Percentiles rank a stretch among this genome's conserved stretches.
Conservation (phyloP, 2,797 vertebrate species). For the Bucorvus abyssinicus region DNA sequence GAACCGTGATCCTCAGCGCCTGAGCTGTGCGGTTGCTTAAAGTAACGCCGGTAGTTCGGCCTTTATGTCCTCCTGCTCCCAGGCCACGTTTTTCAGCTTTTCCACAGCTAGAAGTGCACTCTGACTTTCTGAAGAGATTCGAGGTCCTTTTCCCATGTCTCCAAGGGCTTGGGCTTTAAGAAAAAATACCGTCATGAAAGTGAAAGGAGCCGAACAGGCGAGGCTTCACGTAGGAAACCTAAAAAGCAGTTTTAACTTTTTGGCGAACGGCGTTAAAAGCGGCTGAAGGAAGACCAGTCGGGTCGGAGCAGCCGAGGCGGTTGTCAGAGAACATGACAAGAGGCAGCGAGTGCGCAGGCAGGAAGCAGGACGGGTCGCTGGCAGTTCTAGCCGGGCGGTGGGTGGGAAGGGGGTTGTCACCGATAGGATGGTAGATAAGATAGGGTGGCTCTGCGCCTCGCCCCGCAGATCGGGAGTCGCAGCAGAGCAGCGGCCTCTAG, state of each 20-base stretch:
- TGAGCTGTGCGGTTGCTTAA: background rate
- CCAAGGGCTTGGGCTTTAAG: background rate
- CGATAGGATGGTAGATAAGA: background rate
- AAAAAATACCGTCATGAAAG: background rate
- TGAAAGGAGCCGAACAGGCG: rapidly evolving
- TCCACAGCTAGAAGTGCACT: background rate
- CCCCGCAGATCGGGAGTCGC: background rate
- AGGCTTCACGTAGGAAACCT: background rate
- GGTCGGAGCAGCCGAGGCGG: background rate
- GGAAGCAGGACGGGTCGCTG: background rate
- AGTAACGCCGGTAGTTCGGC: background rate
- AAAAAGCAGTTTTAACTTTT: background rate
- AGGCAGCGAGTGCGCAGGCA: background rate
- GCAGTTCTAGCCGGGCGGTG: background rate
- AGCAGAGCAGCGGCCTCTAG: background rate
- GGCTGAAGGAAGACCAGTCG: background rate
- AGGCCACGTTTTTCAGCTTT: background rate
- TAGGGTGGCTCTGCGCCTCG: background rate
- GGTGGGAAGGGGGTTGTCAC: background rate
- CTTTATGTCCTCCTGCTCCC: background rate
- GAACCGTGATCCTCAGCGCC: background rate
- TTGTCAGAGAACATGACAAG: background rate
- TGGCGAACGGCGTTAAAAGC: background rate
- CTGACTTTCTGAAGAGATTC: background rate
- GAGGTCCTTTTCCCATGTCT: background rate